Evolutionary conservation across 2,113 vertebrate genomes (phyloP), one percentile per base, ranked within the genome.

Genomic region (Eudyptes chrysolophus): DNA sequence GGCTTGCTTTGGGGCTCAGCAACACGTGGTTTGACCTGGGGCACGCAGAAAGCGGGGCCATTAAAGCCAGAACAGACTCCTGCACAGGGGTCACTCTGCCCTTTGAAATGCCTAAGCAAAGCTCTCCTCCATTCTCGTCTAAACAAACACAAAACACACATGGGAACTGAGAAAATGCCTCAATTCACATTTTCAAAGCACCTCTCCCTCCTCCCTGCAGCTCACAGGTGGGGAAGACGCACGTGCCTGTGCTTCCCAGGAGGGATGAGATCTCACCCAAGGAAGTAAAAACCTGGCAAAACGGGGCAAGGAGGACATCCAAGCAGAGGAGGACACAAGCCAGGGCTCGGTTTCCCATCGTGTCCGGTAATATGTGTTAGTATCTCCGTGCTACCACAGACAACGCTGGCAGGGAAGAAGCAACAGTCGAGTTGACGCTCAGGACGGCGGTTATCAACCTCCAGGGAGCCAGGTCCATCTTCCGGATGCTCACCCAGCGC

Each of bases 381-480:
- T 66, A 79, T 42, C 87, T 7, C 65, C 0, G 0, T 0, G 5
- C 11, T 2, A 4, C 8, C 81, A 20, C 1, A 4, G 49, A 32
- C 2, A 19, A 17, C 0, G 0, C 12, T 2, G 58, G 54, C 64
- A 52, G 48, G 30, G 42, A 26, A 62, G 61, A 18, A 58, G 9
- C 40, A 46, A 7, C 55, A 60, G 38, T 9, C 6, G 6, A 10
- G 42, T 1, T 25, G 20, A 20, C 1, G 0, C 36, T 25, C 48
- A 1, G 20, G 14, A 29, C 2, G 2, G 42, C 0, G 9, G 3
- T 0, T 0, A 49, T 0, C 71, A 12, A 5, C 42, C 36, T 6
- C 24, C 58, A 21, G 38, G 16, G 25, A 87, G 44, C 10, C 83
- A 32, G 10, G 36, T 8, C 46, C 57, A 21, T 2, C 52, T 62